Evolutionary conservation across 2,113 vertebrate species (phyloP).

Genomic region (Alligator mississippiensis): DNA sequence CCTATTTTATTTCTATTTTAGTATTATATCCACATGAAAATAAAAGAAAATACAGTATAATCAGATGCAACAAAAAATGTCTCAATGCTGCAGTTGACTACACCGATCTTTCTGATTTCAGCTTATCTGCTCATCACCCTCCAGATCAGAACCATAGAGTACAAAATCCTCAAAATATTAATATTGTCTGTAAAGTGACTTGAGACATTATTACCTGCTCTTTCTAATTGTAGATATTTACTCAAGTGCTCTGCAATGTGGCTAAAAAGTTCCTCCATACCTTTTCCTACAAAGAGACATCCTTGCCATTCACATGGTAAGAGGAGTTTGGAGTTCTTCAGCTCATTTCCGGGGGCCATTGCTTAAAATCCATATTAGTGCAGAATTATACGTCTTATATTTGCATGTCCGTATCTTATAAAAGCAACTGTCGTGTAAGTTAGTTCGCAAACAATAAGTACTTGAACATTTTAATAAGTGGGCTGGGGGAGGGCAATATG

Average conservation of each 20-base stretch:
- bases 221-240: slow-evolving; percentile 67
- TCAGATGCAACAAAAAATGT: neutral
- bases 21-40: neutral
- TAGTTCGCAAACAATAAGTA: neutral
- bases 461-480: neutral
- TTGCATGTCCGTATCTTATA: neutral
- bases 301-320: slow-evolving; percentile 77
- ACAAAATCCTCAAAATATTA: neutral
- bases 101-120: neutral
- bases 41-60: neutral
- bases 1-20: neutral
- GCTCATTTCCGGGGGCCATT: slow-evolving; percentile 73
- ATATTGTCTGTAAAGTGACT: neutral
- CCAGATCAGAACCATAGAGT: neutral
- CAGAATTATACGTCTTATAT: neutral
- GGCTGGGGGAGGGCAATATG: too few relatives aligned
- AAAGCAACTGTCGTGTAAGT: neutral
- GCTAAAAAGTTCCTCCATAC: slow-evolving; percentile 78
- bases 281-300: slow-evolving; percentile 72
- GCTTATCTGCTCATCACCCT: neutral
- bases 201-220: neutral
- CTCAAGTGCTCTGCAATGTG: slow-evolving; percentile 72
- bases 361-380: neutral
- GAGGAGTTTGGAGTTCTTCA: slow-evolving; percentile 49
- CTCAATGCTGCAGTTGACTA: neutral